Evolutionary conservation across 53 echinoderm and acorn worm species (phyloP), one percentile per base, ranked within the genome.

Genomic region (Holothuria leucospilota): DNA sequence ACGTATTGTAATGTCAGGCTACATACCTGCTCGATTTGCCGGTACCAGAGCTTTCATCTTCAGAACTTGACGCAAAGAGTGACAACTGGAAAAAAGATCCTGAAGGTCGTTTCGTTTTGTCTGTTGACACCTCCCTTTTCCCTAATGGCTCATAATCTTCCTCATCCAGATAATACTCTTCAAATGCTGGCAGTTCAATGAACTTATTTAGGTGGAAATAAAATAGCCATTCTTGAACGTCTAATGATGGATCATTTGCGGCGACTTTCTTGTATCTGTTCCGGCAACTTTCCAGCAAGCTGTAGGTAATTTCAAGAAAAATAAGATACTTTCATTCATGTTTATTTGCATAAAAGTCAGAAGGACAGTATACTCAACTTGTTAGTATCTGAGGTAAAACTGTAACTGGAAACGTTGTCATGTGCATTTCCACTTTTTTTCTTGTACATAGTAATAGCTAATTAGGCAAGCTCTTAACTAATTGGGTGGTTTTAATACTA

Each of bases 141-240:
- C 20, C 38, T n/a, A 30, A 16, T 30, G 20, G 38, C 39, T 71
- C 39, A n/a, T 75, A 75, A 9, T 75, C 24, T 51, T 75, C 75
- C 3, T 51, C 52, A 0, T 8, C 70, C 21, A 30, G 6, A 16
- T 39, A 3, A 27, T 51, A 75, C 28, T 75, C 75, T 49, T 75
- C 75, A 13, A 75, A 75, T 52, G 75, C 9, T 8, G 75, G 75
- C 26, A 75, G 20, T 6, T 75, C 51, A 51, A 75, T 75, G 16
- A 75, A 75, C 8, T 8, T 53, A 52, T 49, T 52, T 2, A 75
- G 24, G 52, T 75, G 49, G 26, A 75, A 75, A 6, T 28, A 7
- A 4, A 51, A n/a, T 14, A 75, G 20, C 93, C 93, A 93, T 41
- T 86, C 87, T 29, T 90, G 75, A 10, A 93, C 86, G 40, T 90